phyloP scores from a whole-genome alignment of 1,140 invertebrate genomes.

The Ceratosolen solmsi region DNA sequence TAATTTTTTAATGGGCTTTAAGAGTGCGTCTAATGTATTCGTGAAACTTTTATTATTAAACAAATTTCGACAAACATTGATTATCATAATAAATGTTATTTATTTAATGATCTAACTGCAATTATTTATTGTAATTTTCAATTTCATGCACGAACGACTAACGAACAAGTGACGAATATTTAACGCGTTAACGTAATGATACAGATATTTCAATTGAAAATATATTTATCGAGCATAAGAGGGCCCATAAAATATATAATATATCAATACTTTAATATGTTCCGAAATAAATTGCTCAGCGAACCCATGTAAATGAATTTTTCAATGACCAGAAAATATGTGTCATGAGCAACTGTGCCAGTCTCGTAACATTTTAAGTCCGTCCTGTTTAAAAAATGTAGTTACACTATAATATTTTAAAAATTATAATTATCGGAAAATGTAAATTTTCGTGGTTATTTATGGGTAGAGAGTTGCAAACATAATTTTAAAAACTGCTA shows the following conservation, averaged over 20 bases:
- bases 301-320: not conserved
- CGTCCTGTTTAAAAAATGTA: not conserved
- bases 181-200: not conserved
- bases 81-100: too few relatives aligned
- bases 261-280: not conserved
- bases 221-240: not conserved
- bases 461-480: not conserved
- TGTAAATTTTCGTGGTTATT: not conserved
- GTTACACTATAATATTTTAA: not conserved
- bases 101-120: too few relatives aligned
- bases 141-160: too few relatives aligned
- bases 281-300: not conserved
- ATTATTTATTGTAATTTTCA: too few relatives aligned
- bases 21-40: too few relatives aligned
- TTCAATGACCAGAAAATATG: not conserved
- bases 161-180: too few relatives aligned
- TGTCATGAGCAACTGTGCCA: not conserved
- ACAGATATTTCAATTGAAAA: not conserved
- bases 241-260: not conserved
- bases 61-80: too few relatives aligned
- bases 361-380: not conserved
- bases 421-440: not conserved
- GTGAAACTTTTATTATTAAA: too few relatives aligned
- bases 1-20: too few relatives aligned
- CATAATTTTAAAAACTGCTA: not conserved